A percentile compares a stretch with the other conserved stretches of the same genome.
phyloP scores from a whole-genome alignment of 2,113 vertebrate species.

The Podarcis raffonei region DNA sequence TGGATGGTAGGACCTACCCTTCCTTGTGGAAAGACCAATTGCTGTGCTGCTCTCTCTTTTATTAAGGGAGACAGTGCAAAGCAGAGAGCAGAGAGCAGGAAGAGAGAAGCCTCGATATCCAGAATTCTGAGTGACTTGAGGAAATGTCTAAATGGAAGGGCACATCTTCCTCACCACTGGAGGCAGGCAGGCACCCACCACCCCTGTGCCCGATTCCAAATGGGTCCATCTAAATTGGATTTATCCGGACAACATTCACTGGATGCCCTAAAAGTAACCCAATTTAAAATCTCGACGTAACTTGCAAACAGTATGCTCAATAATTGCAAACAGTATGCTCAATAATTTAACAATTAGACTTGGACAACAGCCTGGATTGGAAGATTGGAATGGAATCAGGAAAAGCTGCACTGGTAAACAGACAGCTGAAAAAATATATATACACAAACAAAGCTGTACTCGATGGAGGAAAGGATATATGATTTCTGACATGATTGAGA shows the following conservation, averaged over 20 bases:
- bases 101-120: background rate
- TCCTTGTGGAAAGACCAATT: background rate
- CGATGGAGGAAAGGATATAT: no score
- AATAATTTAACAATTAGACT: no score
- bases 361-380: no score
- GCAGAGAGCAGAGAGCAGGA: background rate
- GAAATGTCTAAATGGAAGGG: no score
- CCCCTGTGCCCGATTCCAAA: background rate
- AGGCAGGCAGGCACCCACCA: background rate
- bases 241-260: background rate
- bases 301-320: no score
- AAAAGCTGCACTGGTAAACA: no score
- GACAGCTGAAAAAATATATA: no score
- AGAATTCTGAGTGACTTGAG: background rate
- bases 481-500: no score
- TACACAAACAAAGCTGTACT: no score
- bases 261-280: background rate
- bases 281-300: background rate
- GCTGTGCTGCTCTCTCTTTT: background rate
- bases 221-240: background rate
- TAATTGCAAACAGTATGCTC: no score
- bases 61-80: background rate
- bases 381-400: no score
- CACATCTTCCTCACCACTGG: background rate
- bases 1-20: background rate